phyloP scores from a whole-genome alignment of 2,113 vertebrate genomes.

The Athene cunicularia region DNA sequence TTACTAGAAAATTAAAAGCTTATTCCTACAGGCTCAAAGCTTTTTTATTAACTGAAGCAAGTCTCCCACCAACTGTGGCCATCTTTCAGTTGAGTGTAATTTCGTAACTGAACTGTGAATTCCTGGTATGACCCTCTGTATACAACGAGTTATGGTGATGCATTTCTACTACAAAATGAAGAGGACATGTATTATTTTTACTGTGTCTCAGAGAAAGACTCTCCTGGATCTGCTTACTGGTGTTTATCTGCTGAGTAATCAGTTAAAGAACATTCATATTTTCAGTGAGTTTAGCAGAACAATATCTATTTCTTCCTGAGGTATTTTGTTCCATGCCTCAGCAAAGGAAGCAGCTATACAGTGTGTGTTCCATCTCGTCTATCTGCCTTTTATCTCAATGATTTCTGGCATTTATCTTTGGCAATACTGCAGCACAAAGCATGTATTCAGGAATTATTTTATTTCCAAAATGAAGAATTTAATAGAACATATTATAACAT shows the following conservation, averaged over 20 bases:
- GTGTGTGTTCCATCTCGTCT: background rate
- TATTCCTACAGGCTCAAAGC: background rate
- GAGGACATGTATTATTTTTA: background rate
- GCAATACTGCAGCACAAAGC: background rate
- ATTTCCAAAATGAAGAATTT: background rate
- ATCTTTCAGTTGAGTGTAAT: background rate
- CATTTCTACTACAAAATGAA: background rate
- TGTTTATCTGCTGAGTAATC: background rate
- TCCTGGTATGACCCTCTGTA: fast-evolving
- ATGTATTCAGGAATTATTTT: background rate
- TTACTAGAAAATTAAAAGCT: background rate
- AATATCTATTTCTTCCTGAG: background rate
- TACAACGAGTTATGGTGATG: background rate
- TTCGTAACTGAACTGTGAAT: background rate
- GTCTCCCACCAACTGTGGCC: background rate
- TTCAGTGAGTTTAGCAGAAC: background rate
- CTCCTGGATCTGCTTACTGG: background rate
- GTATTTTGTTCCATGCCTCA: background rate
- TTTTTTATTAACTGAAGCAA: background rate
- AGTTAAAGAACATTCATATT: background rate
- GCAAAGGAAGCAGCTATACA: background rate
- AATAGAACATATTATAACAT: background rate
- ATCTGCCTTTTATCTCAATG: background rate
- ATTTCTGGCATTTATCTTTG: background rate
- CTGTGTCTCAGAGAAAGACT: background rate